phyloP scores from a whole-genome alignment of 2,113 vertebrate genomes.

The Cardinalis cardinalis region DNA sequence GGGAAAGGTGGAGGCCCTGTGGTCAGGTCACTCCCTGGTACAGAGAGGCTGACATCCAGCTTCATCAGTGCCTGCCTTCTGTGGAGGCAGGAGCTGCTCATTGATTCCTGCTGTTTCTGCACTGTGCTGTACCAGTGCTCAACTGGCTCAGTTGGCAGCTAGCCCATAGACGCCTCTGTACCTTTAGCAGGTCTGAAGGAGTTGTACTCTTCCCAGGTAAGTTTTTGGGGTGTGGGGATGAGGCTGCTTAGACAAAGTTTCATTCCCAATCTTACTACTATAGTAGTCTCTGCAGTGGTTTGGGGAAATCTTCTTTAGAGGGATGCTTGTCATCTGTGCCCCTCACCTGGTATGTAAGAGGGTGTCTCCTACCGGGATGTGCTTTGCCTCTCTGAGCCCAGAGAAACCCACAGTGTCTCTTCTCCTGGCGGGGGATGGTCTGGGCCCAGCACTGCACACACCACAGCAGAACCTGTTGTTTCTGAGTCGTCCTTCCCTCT shows the following conservation, averaged over 20 bases:
- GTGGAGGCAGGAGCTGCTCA: not conserved
- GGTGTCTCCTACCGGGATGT: not conserved
- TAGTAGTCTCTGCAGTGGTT: not conserved
- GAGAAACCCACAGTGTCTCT: not conserved
- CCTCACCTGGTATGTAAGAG: not conserved
- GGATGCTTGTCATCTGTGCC: not conserved
- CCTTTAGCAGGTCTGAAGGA: not conserved
- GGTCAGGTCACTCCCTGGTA: not conserved
- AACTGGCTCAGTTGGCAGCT: not conserved
- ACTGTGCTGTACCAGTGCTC: not conserved
- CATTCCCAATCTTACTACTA: not conserved
- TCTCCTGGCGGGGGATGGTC: not conserved
- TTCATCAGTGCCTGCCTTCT: not conserved
- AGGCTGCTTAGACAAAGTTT: not conserved
- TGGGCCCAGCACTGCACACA: not conserved
- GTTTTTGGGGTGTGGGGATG: not conserved
- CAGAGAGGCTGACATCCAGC: not conserved
- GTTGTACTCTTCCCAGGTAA: not conserved
- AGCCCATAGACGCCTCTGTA: not conserved
- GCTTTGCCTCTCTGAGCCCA: not conserved
- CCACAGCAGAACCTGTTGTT: not conserved
- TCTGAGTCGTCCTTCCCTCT: constrained; percentile 56
- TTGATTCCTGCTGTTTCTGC: not conserved
- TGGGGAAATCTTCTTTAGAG: not conserved
- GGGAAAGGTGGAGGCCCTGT: not conserved